Base-by-base conservation (phyloP, 2,113 vertebrate species). In the Pseudopipra pipra region DNA sequence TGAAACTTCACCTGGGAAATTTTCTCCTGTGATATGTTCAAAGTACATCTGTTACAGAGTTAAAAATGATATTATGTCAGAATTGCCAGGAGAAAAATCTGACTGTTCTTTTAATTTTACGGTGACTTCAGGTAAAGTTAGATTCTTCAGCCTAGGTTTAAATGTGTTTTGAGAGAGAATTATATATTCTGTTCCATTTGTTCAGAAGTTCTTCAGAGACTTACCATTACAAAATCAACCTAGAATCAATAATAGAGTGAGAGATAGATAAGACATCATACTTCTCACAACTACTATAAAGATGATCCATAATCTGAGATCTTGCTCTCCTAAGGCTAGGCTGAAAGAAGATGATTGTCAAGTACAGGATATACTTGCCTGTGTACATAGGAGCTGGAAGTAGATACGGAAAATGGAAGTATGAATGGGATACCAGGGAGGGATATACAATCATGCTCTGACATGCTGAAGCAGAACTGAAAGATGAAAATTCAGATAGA, bases 51-150 rank as follows among this genome's bases (percentile, higher is more conserved):
- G 49, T 85, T 94, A 78, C 30, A 24, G 63, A 70, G 39, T 75
- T 78, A 3, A 84, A 88, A 87, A 82, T 28, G 12, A 52, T 81
- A 20, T 80, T 84, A 49, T 82, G 62, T 91, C 85, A 91, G 47
- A 89, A 87, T 67, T 91, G 43, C 73, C 61, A 87, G 20, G 14
- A 74, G 73, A 85, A 87, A 85, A 33, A 91, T 75, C 39, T 65
- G 52, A 37, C 74, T 91, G 63, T 80, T 81, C n/a, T 94, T 94
- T 89, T 87, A 87, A 87, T 87, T 95, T 85, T 71, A 77, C 30
- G 63, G 33, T 67, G 73, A 31, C 73, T 89, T 47, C 65, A 87
- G 61, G 70, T 91, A 43, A 86, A 77, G 8, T 89, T 94, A 59
- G 20, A 52, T 75, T 65, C 27, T 91, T 93, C 43, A 75, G 5